Base-by-base conservation (phyloP, 2,797 vertebrate genomes). In the Strix occidentalis region DNA sequence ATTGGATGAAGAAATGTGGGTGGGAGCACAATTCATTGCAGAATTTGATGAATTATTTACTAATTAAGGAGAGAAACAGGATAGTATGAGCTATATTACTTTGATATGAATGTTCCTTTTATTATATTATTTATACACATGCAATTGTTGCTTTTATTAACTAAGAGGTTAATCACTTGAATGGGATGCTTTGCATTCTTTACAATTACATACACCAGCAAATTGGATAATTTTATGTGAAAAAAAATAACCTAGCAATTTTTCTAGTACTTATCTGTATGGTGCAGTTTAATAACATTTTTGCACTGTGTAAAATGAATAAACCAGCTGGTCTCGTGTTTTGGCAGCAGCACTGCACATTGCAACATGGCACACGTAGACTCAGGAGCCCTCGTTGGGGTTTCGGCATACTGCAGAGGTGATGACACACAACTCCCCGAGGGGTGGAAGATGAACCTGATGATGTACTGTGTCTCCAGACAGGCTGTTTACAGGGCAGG, bases 111-210 rank as follows among this genome's bases (percentile, higher is more conserved):
- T 94, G 95, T 97, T 97, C 96, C 78, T 96, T 98, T 98, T 98
- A 97, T 98, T 97, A 95, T 98, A 97, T 98, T 98, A 98, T 98
- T 98, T 97, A 98, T 97, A 95, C 96, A 97, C 95, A 95, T 58
- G 93, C 97, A 97, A 97, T 97, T 97, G 97, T 98, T 96, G 97
- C 98, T 97, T 98, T 98, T 98, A 98, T 97, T 98, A 98, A 98
- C 98, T 97, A 96, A 97, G 97, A 98, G 97, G 97, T 98, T 98
- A 98, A 98, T 98, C 98, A 98, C 97, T 98, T 97, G 97, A 98
- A 98, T 98, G 93, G 95, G 97, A 93, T 96, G 93, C 96, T 96
- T 97, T 95, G 95, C 97, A 96, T 97, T 96, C 97, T 97, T 97
- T 97, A 97, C 96, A 97, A 97, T 97, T 96, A 93, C 83, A 86